phyloP scores from a whole-genome alignment of 35 echinoderm and acorn worm species.

The Eucidaris tribuloides region DNA sequence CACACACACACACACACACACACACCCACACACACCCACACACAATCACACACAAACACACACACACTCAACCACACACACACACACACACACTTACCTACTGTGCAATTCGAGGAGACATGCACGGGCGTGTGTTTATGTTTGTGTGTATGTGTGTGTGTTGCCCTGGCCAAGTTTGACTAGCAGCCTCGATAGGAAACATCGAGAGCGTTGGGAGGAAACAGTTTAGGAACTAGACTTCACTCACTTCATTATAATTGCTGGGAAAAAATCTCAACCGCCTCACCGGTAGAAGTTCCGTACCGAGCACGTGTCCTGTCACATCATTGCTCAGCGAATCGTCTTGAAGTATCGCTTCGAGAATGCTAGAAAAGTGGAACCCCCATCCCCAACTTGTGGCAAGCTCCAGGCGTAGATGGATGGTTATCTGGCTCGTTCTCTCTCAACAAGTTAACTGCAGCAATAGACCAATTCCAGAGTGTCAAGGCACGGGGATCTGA shows the following conservation, averaged over 20 bases:
- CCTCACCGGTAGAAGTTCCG: neutral
- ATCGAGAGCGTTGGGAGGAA: conserved; percentile 16
- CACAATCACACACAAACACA: too few relatives aligned
- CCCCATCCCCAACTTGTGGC: neutral
- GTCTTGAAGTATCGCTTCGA: conserved; percentile 2
- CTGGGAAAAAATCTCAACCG: neutral
- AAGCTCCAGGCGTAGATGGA: neutral
- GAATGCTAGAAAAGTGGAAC: neutral
- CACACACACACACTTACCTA: too few relatives aligned
- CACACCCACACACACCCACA: too few relatives aligned
- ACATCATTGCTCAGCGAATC: neutral
- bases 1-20: too few relatives aligned
- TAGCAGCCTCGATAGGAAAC: too few relatives aligned
- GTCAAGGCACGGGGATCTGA: conserved; percentile 16
- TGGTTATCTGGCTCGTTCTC: neutral
- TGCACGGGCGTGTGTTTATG: too few relatives aligned
- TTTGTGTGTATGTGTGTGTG: too few relatives aligned
- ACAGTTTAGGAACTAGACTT: conserved; percentile 18
- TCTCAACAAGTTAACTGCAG: neutral
- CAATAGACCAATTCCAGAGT: neutral
- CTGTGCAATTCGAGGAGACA: too few relatives aligned
- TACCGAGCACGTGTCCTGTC: neutral
- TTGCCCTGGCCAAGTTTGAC: too few relatives aligned
- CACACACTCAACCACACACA: too few relatives aligned
- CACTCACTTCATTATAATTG: neutral